Conservation (phyloP, 2,888 invertebrate species). For the Microctonus aethiopoides region DNA sequence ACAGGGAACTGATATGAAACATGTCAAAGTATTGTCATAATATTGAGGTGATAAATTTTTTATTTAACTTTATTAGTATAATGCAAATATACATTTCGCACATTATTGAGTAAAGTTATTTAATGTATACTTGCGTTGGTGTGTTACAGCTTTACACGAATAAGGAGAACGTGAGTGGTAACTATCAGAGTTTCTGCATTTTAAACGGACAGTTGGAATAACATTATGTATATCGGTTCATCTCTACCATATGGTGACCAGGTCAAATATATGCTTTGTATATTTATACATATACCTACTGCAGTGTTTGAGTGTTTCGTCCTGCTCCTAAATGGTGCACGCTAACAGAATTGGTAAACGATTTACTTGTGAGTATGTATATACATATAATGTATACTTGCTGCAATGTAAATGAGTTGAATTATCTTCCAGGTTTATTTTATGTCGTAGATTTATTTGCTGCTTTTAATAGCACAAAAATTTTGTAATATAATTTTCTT, state of each 20-base stretch:
- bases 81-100: constrained; percentile 10
- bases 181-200: constrained; percentile 33
- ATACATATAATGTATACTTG: no score
- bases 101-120: not conserved
- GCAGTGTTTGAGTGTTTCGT: not conserved
- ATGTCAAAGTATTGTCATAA: no score
- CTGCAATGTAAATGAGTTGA: constrained; percentile 4
- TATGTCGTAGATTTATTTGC: no score
- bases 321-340: not conserved
- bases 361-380: not conserved
- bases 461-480: no score
- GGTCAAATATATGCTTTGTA: not conserved
- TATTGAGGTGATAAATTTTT: not conserved
- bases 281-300: constrained; percentile 10
- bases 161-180: not conserved
- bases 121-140: not conserved
- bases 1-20: no score
- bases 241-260: constrained; percentile 30
- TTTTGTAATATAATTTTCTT: no score
- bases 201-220: constrained; percentile 34
- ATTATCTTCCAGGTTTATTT: no score
- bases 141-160: not conserved
- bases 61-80: not conserved
- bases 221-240: constrained; percentile 36
- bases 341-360: constrained; percentile 11